Base-by-base conservation (phyloP, 2,888 invertebrate species). In the Parnassius orleans region DNA sequence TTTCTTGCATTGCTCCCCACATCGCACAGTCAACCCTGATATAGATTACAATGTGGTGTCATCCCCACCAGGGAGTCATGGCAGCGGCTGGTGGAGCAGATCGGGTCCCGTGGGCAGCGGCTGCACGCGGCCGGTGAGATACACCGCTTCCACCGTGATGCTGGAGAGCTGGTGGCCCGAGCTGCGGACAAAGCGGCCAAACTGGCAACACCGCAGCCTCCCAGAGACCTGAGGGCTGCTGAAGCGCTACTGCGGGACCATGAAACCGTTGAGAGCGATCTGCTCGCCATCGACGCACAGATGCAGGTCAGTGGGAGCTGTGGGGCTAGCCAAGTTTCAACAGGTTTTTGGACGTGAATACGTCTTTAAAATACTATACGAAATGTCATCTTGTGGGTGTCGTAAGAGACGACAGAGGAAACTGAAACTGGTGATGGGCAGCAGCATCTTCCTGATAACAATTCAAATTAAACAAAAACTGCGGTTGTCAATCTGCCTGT, bases 81-180 rank as follows among this genome's bases (percentile, higher is more conserved):
- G 99, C 95, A 96, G 68, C 95, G 95, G 53, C 93, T 99, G 0
- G 93, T 98, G 57, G 96, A 97, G 57, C 95, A 97, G 78, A 95
- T 99, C 64, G 95, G 96, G 72, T 95, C 96, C 56, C 94, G 99
- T 12, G 97, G 97, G 68, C 94, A 96, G 66, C 95, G 98, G 51
- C 91, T 99, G 48, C 95, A 95, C 78, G 99, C 98, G 0, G 99
- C 99, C 1, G 98, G 97, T 10, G 98, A 99, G 90, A 98, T 99
- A 69, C 99, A 99, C 86, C 94, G 98, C 61, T 99, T 98, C 93
- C 99, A 99, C 88, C 94, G 98, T 60, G 99, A 99, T 86, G 98
- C 97, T 1, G 97, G 96, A 24, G 98, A 99, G 78, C 96, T 98
- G 2, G 85, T 98, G 10, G 95, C 96, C 50, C 93, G 98, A 33